Percentiles rank a stretch among this genome's conserved stretches.
Conservation (phyloP, 1,140 invertebrate species). For the Drosophila parvula region DNA sequence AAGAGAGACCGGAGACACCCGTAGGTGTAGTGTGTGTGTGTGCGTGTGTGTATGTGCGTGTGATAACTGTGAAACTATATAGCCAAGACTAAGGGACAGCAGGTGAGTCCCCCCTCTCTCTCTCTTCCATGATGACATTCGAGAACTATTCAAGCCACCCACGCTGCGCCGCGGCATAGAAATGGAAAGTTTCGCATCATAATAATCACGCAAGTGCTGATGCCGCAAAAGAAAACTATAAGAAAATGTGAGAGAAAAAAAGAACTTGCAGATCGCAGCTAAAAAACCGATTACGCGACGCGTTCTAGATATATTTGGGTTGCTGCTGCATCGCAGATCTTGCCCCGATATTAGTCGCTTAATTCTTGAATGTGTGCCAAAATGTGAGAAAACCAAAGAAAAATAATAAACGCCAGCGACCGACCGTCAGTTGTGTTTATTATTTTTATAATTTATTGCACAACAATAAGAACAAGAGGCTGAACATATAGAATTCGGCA, state of each 20-base stretch:
- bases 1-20: slow-evolving; percentile 38
- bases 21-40: slow-evolving; percentile 39
- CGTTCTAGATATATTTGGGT: slow-evolving; percentile 68
- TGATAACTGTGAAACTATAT: slow-evolving; percentile 69
- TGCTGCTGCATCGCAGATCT: slow-evolving; percentile 45
- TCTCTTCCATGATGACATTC: slow-evolving; percentile 8
- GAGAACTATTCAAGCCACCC: slow-evolving; percentile 54
- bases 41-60: slow-evolving; percentile 32
- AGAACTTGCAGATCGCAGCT: slow-evolving; percentile 42
- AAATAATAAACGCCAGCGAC: slow-evolving; percentile 17
- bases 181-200: slow-evolving; percentile 74
- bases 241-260: slow-evolving; percentile 20
- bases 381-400: slow-evolving; percentile 37
- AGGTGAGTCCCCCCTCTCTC: slow-evolving; percentile 6
- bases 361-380: slow-evolving; percentile 64
- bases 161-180: slow-evolving; percentile 57
- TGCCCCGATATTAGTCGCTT: slow-evolving; percentile 28
- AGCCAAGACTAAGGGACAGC: slow-evolving; percentile 1
- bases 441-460: slow-evolving; percentile 72
- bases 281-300: slow-evolving; percentile 77
- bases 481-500: slow-evolving; percentile 6
- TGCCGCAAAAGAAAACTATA: slow-evolving; percentile 5
- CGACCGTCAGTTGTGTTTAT: slow-evolving; percentile 61
- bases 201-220: slow-evolving; percentile 17
- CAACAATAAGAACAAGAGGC: slow-evolving; percentile 41